Base-by-base conservation (phyloP, 1,140 invertebrate genomes). In the Danaus melanippus region DNA sequence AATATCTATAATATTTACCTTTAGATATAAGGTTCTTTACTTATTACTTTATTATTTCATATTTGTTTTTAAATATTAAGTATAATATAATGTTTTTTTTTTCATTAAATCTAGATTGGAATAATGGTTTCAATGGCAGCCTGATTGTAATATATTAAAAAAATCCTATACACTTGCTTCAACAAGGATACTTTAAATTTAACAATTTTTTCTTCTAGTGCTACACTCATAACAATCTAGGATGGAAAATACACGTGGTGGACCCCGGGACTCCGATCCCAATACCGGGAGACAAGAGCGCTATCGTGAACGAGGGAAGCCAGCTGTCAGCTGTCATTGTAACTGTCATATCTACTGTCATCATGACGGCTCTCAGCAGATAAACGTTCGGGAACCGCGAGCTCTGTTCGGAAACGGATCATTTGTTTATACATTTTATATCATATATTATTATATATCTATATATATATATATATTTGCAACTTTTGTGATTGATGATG, bases 201-300 rank as follows among this genome's bases (percentile, higher is more conserved):
- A 9, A 8, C 8, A 12, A 15, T 17, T 46, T 46, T 21, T 39
- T 9, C 48, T 88, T 89, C 3, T 87, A 98, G 96, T 97, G 96
- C 85, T 98, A 95, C 82, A 92, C 92, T 7, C 95, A 97, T 84
- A 94, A 92, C 54, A 94, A 96, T 79, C 89, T 98, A 46, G 97
- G 97, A 8, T 97, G 95, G 94, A 97, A 96, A 79, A 97, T 98
- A 60, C 90, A 95, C 71, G 94, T 98, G 0, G 91, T 96, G 0
- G 91, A 97, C 67, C 86, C 90, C 9, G 93, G 91, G 4, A 79
- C 85, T 46, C 32, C 74, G 0, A 67, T 84, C 0, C 80, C 78
- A 2, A 45, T 74, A 1, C 69, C 76, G 0, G 66, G 70, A 1
- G 73, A 76, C 32, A 71, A 69, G 42, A 66, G 63, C 41, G 69